Evolutionary conservation across 2,113 vertebrate genomes (phyloP).

Genomic region (Condylura cristata): DNA sequence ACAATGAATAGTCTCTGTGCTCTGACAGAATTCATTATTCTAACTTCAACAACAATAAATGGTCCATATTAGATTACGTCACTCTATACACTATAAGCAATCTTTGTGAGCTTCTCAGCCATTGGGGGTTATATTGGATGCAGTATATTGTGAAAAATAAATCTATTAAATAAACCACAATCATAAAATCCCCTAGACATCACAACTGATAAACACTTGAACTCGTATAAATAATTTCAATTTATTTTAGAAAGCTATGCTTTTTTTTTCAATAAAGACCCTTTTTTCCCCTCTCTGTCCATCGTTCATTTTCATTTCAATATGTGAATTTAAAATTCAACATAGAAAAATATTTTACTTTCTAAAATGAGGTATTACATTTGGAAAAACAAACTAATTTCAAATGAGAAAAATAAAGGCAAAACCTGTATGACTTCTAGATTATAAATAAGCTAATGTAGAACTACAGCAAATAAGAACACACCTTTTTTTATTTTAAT

Average conservation of each 20-base stretch:
- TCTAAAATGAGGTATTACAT: not conserved
- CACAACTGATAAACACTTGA: not conserved
- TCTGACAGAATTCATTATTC: conserved; percentile 44
- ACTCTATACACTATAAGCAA: not conserved
- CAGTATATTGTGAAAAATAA: not conserved
- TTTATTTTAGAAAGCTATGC: conserved; percentile 15
- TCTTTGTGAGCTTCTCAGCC: not conserved
- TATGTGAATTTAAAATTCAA: not conserved
- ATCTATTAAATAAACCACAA: conserved; percentile 6
- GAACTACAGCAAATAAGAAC: not conserved
- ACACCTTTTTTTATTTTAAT: not conserved
- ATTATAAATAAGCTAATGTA: not conserved
- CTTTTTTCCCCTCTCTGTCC: not conserved
- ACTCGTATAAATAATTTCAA: conserved; percentile 2
- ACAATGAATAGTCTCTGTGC: conserved; percentile 35
- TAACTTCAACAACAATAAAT: not conserved
- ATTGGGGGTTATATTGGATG: not conserved
- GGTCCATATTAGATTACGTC: not conserved
- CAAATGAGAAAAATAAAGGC: conserved; percentile 17
- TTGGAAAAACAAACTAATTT: not conserved
- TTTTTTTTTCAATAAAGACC: not conserved
- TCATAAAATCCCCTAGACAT: too few relatives aligned
- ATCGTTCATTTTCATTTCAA: not conserved
- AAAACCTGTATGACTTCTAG: not conserved
- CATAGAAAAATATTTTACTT: not conserved